Conservation (phyloP, 1,140 invertebrate genomes). For the Spodoptera frugiperda region DNA sequence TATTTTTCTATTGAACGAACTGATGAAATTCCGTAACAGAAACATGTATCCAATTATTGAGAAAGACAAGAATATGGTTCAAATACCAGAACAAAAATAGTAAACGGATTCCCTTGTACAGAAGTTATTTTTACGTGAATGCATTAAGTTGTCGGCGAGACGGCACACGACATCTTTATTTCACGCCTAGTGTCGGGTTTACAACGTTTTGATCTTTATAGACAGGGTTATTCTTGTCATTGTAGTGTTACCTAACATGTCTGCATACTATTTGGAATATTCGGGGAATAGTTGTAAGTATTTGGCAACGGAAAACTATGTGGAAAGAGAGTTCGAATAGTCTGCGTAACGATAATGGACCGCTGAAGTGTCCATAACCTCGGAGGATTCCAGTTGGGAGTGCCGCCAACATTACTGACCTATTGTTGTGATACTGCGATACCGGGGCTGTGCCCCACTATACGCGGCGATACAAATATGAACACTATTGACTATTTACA, state of each 20-base stretch:
- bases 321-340: constrained; percentile 6
- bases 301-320: not conserved
- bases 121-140: constrained; percentile 10
- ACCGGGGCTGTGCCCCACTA: not conserved
- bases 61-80: not conserved
- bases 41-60: not conserved
- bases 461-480: not conserved
- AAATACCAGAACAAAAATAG: constrained; percentile 8
- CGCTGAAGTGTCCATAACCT: constrained; percentile 6
- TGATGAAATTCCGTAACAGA: no score
- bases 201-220: constrained; percentile 13
- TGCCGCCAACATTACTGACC: constrained; percentile 2
- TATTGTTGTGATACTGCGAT: constrained; percentile 9
- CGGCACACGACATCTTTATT: not conserved
- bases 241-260: not conserved
- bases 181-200: constrained; percentile 4
- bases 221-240: not conserved
- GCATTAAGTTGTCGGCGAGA: constrained; percentile 1
- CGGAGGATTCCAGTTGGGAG: constrained; percentile 21
- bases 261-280: not conserved
- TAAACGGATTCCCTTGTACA: not conserved
- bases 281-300: not conserved
- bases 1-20: no score
- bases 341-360: not conserved
- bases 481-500: no score